Base-by-base conservation (phyloP, 2,113 vertebrate genomes). In the Polypterus senegalus region DNA sequence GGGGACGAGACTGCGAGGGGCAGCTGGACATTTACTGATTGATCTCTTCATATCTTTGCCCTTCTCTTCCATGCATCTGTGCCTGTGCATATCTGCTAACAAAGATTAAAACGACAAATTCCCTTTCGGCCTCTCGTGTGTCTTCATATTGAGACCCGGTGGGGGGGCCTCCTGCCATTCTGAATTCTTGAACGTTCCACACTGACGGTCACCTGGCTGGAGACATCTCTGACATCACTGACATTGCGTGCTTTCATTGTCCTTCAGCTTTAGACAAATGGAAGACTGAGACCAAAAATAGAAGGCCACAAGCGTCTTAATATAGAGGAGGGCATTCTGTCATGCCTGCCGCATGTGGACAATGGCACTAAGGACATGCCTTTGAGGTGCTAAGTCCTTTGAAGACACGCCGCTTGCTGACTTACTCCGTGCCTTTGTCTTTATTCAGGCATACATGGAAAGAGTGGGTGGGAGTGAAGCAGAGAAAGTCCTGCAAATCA, bases 271-370 rank as follows among this genome's bases (percentile, higher is more conserved):
- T 75, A 66, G 67, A 70, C 72, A 72, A 75, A 72, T 74, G 61
- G 67, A 47, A 46, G 47, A 52, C 54, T 53, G 54, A 59, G 64
- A 60, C 71, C 69, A 69, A 63, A 73, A 70, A 66, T 73, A 79
- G 66, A 65, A 66, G 63, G 69, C 49, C 76, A 77, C 77, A 81
- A 77, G 76, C 75, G 67, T 64, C 61, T 67, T 76, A 73, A 64
- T 54, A 63, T 60, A 64, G 66, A 73, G 75, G 78, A 81, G 83
- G 78, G 77, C 77, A 79, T 72, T 77, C 65, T 60, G 53, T 81
- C 77, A 76, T 74, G 67, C 74, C 74, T 70, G 68, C 71, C 73
- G 77, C 79, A 74, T 77, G 77, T 74, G 68, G 68, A 64, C 66
- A 62, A 63, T 59, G 64, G 56, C 47, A 70, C 71, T 9, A 8